Percentiles rank a stretch among this genome's conserved stretches.
Evolutionary conservation across 2,797 vertebrate species (phyloP).

Genomic region (Anguilla anguilla): DNA sequence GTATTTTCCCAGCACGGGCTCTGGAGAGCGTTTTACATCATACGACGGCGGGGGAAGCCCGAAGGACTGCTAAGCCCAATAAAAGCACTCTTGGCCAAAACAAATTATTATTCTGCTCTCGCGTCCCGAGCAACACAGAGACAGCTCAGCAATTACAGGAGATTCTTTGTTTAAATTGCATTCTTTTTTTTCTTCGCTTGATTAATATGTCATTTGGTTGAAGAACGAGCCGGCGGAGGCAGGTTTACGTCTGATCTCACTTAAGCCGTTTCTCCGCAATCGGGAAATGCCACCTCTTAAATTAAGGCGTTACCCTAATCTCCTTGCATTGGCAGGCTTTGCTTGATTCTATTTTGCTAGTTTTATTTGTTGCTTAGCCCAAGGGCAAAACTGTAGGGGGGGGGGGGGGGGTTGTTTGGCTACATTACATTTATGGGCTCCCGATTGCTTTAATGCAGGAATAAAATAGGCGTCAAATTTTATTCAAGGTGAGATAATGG

Average conservation of each 20-base stretch:
- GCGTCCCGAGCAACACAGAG: background rate
- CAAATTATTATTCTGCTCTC: background rate
- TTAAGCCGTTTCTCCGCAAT: conserved; percentile 19
- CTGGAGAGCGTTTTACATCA: background rate
- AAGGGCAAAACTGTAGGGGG: conserved; percentile 11
- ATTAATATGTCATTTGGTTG: conserved; percentile 27
- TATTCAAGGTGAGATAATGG: background rate
- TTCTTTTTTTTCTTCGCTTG: background rate
- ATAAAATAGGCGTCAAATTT: background rate
- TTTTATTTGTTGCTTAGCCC: conserved; percentile 31
- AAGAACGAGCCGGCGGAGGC: background rate
- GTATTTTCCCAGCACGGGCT: background rate
- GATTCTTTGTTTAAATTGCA: conserved; percentile 17
- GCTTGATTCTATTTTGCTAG: conserved; percentile 30
- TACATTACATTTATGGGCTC: background rate
- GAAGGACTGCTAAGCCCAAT: background rate
- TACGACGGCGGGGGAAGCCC: background rate
- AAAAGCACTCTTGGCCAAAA: background rate
- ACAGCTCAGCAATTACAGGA: conserved; percentile 19
- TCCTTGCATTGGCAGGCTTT: conserved; percentile 33
- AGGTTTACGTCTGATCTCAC: conserved; percentile 12
- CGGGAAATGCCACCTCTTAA: conserved; percentile 37
- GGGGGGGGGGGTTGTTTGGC: background rate
- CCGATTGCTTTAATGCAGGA: conserved; percentile 26
- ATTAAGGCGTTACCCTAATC: conserved; percentile 32